Evolutionary conservation across 2,797 vertebrate species (phyloP).

Genomic region (Mormyrops boulengeri): DNA sequence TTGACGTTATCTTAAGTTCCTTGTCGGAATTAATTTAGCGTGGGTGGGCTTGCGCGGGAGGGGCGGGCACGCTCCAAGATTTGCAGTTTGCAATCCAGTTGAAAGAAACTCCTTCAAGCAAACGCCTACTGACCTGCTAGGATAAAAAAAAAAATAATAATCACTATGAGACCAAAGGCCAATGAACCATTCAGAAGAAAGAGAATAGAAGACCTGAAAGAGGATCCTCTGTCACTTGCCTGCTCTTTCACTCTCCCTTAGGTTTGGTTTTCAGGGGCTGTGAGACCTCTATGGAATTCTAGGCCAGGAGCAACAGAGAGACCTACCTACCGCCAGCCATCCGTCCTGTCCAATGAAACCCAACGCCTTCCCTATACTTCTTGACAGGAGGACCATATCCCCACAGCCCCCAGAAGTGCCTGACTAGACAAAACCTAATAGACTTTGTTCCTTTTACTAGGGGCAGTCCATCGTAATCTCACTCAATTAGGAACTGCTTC

Average conservation of each 20-base stretch:
- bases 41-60: conserved; percentile 53
- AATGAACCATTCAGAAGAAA: conserved; percentile 39
- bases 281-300: conserved; percentile 35
- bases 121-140: conserved; percentile 60
- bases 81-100: conserved; percentile 60
- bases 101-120: conserved; percentile 59
- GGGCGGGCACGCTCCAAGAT: conserved; percentile 5
- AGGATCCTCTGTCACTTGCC: conserved; percentile 50
- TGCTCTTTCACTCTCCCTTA: conserved; percentile 28
- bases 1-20: conserved; percentile 69
- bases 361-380: neutral
- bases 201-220: conserved; percentile 56
- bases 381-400: neutral
- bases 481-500: conserved; percentile 61
- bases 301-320: neutral
- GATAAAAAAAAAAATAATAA: conserved; percentile 59
- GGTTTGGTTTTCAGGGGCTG: neutral
- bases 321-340: neutral
- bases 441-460: conserved; percentile 58
- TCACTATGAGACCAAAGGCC: conserved; percentile 62
- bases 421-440: conserved; percentile 62
- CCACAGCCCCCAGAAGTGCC: conserved; percentile 36
- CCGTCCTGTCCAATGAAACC: conserved; percentile 13
- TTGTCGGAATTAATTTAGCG: conserved; percentile 72
- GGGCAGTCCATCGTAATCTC: conserved; percentile 56